phyloP scores from a whole-genome alignment of 2,113 vertebrate genomes.

The Colaptes auratus region DNA sequence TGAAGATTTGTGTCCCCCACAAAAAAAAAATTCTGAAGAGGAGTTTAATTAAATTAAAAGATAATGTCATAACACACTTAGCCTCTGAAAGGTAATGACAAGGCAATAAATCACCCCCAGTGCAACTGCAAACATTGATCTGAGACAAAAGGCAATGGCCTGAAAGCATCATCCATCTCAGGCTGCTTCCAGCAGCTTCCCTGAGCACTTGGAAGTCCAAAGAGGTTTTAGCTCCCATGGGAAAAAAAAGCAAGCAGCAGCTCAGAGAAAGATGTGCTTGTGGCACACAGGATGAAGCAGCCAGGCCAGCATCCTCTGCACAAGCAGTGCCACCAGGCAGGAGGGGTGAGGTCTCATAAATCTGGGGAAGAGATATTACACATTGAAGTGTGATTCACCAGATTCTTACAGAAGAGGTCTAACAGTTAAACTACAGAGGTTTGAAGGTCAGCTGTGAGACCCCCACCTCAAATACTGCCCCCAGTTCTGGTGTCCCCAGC shows the following conservation, averaged over 20 bases:
- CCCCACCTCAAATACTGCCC: too few relatives aligned
- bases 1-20: neutral
- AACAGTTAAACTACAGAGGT: neutral
- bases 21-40: neutral
- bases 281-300: neutral
- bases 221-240: neutral
- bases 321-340: neutral
- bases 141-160: neutral
- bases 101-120: conserved; percentile 17
- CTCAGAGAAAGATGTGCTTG: neutral
- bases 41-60: conserved; percentile 49
- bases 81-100: neutral
- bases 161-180: conserved; percentile 21
- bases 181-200: neutral
- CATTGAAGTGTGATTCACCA: neutral
- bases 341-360: neutral
- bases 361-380: accelerated
- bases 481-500: too few relatives aligned
- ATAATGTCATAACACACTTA: neutral
- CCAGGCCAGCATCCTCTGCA: neutral
- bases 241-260: neutral
- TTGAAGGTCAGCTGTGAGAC: neutral
- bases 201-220: neutral
- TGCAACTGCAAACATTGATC: neutral
- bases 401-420: neutral